A percentile compares a stretch with the other conserved stretches of the same genome.
phyloP scores from a whole-genome alignment of 2,888 invertebrate genomes.

The Drosophila atroscutellata region DNA sequence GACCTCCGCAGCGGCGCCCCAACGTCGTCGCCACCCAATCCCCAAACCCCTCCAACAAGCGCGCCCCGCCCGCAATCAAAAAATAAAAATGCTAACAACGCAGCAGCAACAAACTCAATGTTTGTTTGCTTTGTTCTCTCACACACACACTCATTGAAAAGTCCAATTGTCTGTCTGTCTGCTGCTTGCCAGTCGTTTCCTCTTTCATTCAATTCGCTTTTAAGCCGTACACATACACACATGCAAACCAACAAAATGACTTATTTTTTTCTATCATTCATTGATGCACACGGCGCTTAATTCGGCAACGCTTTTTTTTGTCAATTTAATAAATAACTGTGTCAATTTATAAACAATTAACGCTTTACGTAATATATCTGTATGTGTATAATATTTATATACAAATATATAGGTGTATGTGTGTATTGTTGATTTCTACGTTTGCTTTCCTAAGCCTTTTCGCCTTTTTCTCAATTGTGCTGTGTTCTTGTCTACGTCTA shows the following conservation, averaged over 20 bases:
- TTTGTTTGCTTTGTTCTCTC: conserved; percentile 50
- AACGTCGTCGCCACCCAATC: conserved; percentile 19
- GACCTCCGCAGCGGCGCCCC: conserved; percentile 58
- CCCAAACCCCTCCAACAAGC: not conserved
- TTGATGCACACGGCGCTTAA: conserved; percentile 24
- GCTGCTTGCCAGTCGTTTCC: conserved; percentile 39
- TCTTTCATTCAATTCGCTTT: conserved; percentile 48
- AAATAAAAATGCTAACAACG: conserved; percentile 44
- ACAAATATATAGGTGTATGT: conserved; percentile 3
- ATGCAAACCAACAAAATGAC: conserved; percentile 1
- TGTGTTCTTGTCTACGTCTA: conserved; percentile 21
- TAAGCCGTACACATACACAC: conserved; percentile 20
- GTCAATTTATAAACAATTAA: conserved; percentile 56
- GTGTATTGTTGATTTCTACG: conserved; percentile 30
- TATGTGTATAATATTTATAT: conserved; percentile 22
- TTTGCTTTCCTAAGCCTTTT: conserved; percentile 50
- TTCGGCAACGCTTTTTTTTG: conserved; percentile 37
- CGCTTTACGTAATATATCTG: conserved; percentile 55
- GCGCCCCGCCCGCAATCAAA: conserved; percentile 35
- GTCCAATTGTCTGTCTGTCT: conserved; percentile 50
- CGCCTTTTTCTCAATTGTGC: conserved; percentile 31
- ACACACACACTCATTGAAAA: conserved; percentile 20
- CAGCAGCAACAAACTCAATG: conserved; percentile 27
- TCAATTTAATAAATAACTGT: conserved; percentile 56
- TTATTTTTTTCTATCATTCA: conserved; percentile 35